Percentiles rank a stretch among this genome's conserved stretches.
These are phyloP conservation scores for Dasypogon diadema DNA, from an alignment of 2,888 invertebrate genomes.

Conservation along the genomic window DNA sequence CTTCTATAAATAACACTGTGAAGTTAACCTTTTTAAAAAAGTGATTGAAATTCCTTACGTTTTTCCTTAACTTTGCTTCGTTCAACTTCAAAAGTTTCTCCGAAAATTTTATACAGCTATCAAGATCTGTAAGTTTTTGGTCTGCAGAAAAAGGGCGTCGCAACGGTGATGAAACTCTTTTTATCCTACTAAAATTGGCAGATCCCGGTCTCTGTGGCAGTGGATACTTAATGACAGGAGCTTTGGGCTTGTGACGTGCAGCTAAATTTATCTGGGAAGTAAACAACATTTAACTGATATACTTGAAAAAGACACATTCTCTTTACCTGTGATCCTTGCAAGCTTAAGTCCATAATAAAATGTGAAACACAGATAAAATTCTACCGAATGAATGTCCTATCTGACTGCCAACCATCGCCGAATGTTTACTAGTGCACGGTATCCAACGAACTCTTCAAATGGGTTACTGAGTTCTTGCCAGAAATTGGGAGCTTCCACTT, in stretches of 20 bases:
- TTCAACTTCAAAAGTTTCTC: constrained; percentile 49
- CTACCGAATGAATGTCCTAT: too few species aligned
- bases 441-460: constrained; percentile 2
- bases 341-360: constrained; percentile 68
- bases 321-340: constrained; percentile 67
- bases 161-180: constrained; percentile 62
- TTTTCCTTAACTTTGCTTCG: constrained; percentile 53
- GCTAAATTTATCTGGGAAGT: constrained; percentile 67
- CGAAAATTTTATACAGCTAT: constrained; percentile 52
- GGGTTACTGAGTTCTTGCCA: constrained; percentile 24
- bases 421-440: not conserved
- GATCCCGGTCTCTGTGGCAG: constrained; percentile 64
- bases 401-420: constrained; percentile 1
- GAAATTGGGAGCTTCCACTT: not conserved
- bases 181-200: constrained; percentile 58
- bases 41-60: constrained; percentile 53
- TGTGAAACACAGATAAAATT: not conserved
- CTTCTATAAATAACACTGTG: constrained; percentile 46
- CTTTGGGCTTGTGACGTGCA: constrained; percentile 65
- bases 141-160: constrained; percentile 67
- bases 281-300: constrained; percentile 30
- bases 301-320: not conserved
- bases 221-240: constrained; percentile 62
- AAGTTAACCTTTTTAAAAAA: too few species aligned
- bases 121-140: constrained; percentile 62